phyloP scores from a whole-genome alignment of 2,888 invertebrate genomes.

The Timema podura region DNA sequence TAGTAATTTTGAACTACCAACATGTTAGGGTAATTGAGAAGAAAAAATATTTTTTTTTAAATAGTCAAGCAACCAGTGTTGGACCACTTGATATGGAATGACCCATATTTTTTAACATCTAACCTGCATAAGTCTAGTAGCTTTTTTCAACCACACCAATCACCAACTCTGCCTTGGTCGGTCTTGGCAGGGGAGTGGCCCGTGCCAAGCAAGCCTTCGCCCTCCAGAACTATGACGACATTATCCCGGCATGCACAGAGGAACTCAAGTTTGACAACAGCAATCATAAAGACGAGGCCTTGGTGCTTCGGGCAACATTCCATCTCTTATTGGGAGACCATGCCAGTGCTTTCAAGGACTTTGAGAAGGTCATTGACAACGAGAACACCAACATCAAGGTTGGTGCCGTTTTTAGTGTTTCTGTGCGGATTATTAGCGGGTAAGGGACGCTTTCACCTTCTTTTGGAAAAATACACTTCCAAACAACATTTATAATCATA shows the following conservation, averaged over 20 bases:
- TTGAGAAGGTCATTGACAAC: constrained; percentile 64
- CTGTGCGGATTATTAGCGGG: background rate
- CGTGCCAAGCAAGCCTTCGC: constrained; percentile 68
- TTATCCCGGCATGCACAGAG: constrained; percentile 74
- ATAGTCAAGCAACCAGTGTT: too few relatives aligned
- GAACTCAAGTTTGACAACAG: constrained; percentile 55
- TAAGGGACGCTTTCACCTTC: background rate
- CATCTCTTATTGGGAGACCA: constrained; percentile 73
- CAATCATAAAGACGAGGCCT: constrained; percentile 45
- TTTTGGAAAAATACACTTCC: background rate
- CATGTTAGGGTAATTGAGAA: too few relatives aligned
- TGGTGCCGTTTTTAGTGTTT: background rate
- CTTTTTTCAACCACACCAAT: too few relatives aligned
- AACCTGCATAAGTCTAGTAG: too few relatives aligned
- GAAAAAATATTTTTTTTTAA: too few relatives aligned
- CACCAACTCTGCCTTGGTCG: too few relatives aligned
- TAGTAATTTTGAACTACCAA: too few relatives aligned
- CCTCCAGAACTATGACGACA: constrained; percentile 67
- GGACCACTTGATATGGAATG: too few relatives aligned
- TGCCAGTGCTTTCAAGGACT: constrained; percentile 66
- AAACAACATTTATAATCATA: background rate
- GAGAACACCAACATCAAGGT: constrained; percentile 56
- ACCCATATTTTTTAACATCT: too few relatives aligned
- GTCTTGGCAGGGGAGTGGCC: constrained; percentile 55
- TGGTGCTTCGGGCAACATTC: constrained; percentile 81